Base-by-base conservation (phyloP, 2,888 invertebrate species). In the Allygus modestus region DNA sequence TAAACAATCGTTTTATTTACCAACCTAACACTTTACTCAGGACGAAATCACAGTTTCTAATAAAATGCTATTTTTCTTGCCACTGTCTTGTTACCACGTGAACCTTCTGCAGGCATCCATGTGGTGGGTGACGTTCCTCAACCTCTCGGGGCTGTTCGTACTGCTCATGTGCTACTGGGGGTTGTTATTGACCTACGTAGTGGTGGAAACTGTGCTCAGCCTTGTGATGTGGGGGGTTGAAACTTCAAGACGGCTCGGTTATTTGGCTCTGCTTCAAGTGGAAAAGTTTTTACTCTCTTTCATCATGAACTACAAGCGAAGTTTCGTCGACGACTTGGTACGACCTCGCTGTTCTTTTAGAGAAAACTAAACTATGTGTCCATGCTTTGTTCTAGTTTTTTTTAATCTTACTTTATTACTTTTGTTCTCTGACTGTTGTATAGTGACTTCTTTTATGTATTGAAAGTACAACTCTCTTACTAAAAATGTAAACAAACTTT, bases 311-410 rank as follows among this genome's bases (percentile, higher is more conserved):
- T 65, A 65, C 65, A 28, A 65, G 65, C 65, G 17, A 65, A 65
- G 65, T 65, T 65, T 65, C 31, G 65, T 65, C 65, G 65, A 65
- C 0, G 65, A 65, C 15, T 65, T 65, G 65, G 28, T 28, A 15
- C 65, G 28, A 12, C 0, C 26, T 28, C 58, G 23, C 26, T 31
- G 1, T 23, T 54, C 15, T 1, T 2, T 2, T 15, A 54, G 54
- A 23, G 46, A 23, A 9, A 9, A 37, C 37, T 37, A 9, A 37
- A 37, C 37, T 37, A 37, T 37, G 9, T 37, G 37, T 37, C 9
- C 37, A 37, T 37, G 37, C n/a, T n/a, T 37, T 37, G 37, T 37
- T 37, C n/a, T n/a, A n/a, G n/a, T n/a, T n/a, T n/a, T n/a, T n/a
- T n/a, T n/a, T n/a, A n/a, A n/a, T n/a, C n/a, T n/a, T n/a, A n/a